These are phyloP conservation scores for Monodelphis domestica DNA, from an alignment of 2,797 vertebrate genomes.

Conservation along the genomic window DNA sequence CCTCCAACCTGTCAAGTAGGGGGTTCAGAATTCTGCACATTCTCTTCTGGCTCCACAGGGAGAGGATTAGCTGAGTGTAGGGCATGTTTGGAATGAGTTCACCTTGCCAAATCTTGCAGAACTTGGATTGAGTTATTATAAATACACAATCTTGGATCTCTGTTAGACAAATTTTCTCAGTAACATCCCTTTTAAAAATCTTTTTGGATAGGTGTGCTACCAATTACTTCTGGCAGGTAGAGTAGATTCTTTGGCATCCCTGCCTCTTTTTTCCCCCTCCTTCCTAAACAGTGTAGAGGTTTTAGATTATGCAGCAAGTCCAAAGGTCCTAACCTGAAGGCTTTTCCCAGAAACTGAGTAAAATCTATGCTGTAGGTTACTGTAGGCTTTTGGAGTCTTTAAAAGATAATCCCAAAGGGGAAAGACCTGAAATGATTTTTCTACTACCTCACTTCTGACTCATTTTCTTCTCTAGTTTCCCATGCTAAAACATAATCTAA, in stretches of 20 bases:
- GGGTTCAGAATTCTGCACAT: conserved; percentile 68
- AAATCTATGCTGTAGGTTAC: conserved; percentile 18
- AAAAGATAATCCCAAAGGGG: not conserved
- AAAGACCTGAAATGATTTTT: conserved; percentile 3
- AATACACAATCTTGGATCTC: conserved; percentile 37
- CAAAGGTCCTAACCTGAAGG: not conserved
- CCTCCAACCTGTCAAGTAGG: conserved; percentile 15
- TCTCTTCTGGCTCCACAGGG: conserved; percentile 69
- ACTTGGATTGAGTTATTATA: conserved; percentile 70
- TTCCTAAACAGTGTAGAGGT: not conserved
- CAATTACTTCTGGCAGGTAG: conserved; percentile 27
- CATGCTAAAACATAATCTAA: conserved; percentile 24
- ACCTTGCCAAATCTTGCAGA: conserved; percentile 77
- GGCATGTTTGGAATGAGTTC: conserved; percentile 75
- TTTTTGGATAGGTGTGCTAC: not conserved
- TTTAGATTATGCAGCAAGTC: conserved; percentile 20
- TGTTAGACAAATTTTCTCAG: conserved; percentile 50
- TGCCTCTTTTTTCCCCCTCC: conserved; percentile 46
- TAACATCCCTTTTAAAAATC: conserved; percentile 12
- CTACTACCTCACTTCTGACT: not conserved
- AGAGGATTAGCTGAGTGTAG: conserved; percentile 70
- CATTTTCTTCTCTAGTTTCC: not conserved
- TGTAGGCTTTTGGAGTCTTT: not conserved
- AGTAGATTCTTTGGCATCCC: conserved; percentile 34
- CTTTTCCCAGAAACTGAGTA: not conserved